Evolutionary conservation across 37 sponge, comb jelly and placozoan genomes (phyloP).

Genomic region (Spongilla lacustris): DNA sequence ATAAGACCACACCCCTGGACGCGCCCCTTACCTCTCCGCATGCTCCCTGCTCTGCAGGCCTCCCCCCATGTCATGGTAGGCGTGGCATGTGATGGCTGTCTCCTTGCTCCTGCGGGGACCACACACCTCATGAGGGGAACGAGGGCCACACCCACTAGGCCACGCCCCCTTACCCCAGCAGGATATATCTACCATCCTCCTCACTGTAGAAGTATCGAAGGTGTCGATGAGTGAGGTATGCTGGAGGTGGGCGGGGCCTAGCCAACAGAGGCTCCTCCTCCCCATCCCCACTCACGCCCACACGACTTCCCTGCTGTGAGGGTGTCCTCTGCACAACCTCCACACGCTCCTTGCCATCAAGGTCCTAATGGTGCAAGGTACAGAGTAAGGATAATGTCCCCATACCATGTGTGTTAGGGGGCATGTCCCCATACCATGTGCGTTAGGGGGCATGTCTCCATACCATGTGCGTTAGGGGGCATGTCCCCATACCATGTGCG

Average conservation of each 20-base stretch:
- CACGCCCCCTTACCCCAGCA: slow-evolving; percentile 11
- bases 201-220: slow-evolving; percentile 6
- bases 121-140: not conserved
- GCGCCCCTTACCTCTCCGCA: slow-evolving; percentile 7
- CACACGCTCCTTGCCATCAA: slow-evolving; percentile 62
- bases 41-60: slow-evolving; percentile 41
- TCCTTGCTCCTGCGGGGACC: slow-evolving; percentile 17
- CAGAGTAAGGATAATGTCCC: not conserved
- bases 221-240: not conserved
- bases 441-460: no score
- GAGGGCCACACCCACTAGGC: not conserved
- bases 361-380: slow-evolving; percentile 33
- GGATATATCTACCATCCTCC: slow-evolving; percentile 10
- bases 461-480: no score
- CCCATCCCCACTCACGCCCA: not conserved
- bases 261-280: not conserved
- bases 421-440: no score
- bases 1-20: not conserved
- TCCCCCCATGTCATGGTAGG: slow-evolving; percentile 21
- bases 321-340: not conserved
- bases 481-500: no score
- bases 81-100: slow-evolving; percentile 1
- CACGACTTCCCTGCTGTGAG: not conserved
- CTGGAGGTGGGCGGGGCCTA: not conserved
- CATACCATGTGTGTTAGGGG: no score